phyloP scores from a whole-genome alignment of 2,113 vertebrate genomes.

The Setophaga coronata region DNA sequence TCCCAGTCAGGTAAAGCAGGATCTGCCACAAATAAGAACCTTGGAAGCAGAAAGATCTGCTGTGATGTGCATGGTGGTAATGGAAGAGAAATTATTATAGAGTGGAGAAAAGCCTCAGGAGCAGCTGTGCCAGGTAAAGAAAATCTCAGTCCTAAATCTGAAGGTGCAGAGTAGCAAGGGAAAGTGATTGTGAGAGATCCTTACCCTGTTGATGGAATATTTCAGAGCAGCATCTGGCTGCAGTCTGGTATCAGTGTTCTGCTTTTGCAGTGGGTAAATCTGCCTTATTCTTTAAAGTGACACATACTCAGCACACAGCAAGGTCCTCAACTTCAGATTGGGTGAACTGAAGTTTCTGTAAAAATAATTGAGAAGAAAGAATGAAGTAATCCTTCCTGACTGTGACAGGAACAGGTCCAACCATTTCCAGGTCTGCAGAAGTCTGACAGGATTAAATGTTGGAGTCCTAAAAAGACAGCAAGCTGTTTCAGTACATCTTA shows the following conservation, averaged over 20 bases:
- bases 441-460: not conserved
- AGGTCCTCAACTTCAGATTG: not conserved
- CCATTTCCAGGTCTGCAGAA: conserved; percentile 18
- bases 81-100: not conserved
- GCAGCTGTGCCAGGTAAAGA: not conserved
- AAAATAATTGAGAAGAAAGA: not conserved
- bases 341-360: not conserved
- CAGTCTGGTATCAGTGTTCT: not conserved
- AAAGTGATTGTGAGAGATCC: not conserved
- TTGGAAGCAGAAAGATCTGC: not conserved
- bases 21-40: not conserved
- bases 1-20: not conserved
- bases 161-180: not conserved
- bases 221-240: not conserved
- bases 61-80: not conserved
- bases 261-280: not conserved
- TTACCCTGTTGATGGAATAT: not conserved
- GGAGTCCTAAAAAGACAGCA: not conserved
- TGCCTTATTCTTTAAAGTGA: not conserved
- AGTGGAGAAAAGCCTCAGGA: not conserved
- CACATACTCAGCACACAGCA: not conserved
- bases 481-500: not conserved
- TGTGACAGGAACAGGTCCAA: not conserved
- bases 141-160: not conserved
- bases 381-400: conserved; percentile 1